Evolutionary conservation across 2,888 invertebrate species (phyloP).

Genomic region (Phasia obesa): DNA sequence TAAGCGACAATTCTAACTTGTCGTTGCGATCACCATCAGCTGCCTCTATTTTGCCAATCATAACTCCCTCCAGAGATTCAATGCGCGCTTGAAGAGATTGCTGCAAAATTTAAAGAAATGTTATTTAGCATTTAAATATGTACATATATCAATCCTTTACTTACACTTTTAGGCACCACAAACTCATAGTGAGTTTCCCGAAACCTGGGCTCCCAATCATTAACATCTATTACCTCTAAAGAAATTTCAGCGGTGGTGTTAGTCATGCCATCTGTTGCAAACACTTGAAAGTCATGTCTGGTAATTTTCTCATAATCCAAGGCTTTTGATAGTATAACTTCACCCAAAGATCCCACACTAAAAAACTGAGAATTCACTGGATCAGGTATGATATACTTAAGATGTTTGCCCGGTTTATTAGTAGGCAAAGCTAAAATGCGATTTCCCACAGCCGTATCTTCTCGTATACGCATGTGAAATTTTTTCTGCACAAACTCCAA

Average conservation of each 20-base stretch:
- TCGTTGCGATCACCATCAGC: constrained; percentile 93
- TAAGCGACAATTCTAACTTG: constrained; percentile 87
- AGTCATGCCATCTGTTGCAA: constrained; percentile 88
- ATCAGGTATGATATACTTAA: constrained; percentile 90
- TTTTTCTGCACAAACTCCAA: constrained; percentile 87
- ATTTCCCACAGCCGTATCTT: constrained; percentile 89
- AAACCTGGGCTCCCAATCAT: constrained; percentile 97
- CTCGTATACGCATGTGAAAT: constrained; percentile 88
- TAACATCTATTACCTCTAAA: constrained; percentile 91
- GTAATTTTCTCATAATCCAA: constrained; percentile 91
- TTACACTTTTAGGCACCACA: constrained; percentile 81
- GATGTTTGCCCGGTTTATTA: constrained; percentile 85
- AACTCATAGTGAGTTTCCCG: constrained; percentile 94
- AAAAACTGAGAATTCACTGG: constrained; percentile 89
- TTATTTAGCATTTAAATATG: not conserved
- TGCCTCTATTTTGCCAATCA: constrained; percentile 89
- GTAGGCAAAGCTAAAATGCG: constrained; percentile 88
- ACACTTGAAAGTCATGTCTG: constrained; percentile 89
- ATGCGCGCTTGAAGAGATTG: constrained; percentile 77
- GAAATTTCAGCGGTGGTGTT: constrained; percentile 93
- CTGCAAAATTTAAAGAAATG: constrained; percentile 54
- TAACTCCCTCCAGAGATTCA: constrained; percentile 81
- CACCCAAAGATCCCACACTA: constrained; percentile 90
- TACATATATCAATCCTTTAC: constrained; percentile 65
- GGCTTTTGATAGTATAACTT: constrained; percentile 88